Base-by-base conservation (phyloP, 2,888 invertebrate genomes). In the Halictus ligatus region DNA sequence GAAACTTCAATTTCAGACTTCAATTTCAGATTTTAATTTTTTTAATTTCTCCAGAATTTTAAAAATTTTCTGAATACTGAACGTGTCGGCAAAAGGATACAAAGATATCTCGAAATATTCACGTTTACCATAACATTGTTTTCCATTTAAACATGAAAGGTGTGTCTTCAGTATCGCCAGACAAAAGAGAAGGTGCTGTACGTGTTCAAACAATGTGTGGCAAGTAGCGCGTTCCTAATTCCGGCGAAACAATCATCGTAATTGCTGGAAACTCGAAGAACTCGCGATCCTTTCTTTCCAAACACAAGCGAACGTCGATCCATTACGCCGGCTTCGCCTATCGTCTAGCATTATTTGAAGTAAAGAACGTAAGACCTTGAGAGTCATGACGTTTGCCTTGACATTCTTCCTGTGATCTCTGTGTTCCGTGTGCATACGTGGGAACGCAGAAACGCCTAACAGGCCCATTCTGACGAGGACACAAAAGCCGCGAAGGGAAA, bases 311-410 rank as follows among this genome's bases (percentile, higher is more conserved):
- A 71, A 69, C 40, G 72, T 10, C 43, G 35, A 25, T 40, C 18
- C 21, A 3, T 82, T 48, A 18, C 29, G n/a, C 8, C n/a, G 69
- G 35, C 40, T n/a, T 21, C 71, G 15, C 25, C 64, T 54, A 72
- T 60, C 77, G 72, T 80, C 35, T 21, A 75, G 5, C 46, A 73
- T 69, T 81, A 50, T 69, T 80, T 78, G 58, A 69, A 58, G 77
- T 10, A 80, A 75, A 78, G 86, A 73, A 58, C 69, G 67, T 48
- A 71, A 74, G 85, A 85, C 85, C 85, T 85, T 84, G 85, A 75
- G 58, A 85, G 58, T 58, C 79, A 73, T 48, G 79, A 84, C 58
- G 85, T 72, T 85, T 76, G 85, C 85, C 85, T 85, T 85, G 85
- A 85, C 85, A 85, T 85, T 85, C 84, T 79, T 84, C 76, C 6